Base-by-base conservation (phyloP, 2,888 invertebrate species). In the Cryptus viduatorius region DNA sequence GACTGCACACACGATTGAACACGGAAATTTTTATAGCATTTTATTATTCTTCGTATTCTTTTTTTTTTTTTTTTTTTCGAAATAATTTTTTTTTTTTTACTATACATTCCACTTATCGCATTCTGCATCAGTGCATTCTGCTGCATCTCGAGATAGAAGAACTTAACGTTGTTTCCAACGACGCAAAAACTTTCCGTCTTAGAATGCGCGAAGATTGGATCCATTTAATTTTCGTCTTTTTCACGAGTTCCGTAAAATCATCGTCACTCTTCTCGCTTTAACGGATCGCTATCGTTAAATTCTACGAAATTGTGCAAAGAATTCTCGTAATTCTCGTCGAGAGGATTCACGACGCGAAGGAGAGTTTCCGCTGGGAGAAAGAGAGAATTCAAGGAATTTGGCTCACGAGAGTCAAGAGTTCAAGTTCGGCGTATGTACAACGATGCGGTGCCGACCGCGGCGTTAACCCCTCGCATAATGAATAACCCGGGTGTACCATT, bases 341-440 rank as follows among this genome's bases (percentile, higher is more conserved):
- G 37, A 8, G 48, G 16, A 50, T 42, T 42, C 19, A 67, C 37
- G 37, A 37, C 37, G 14, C 31, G 24, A 16, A 64, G 69, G 37
- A 29, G 46, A 61, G 29, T 16, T 12, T n/a, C 48, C 29, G 5
- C 5, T 37, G 8, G 0, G 37, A 37, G 37, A 69, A 50, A 19
- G 56, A 12, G 19, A 37, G 24, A 83, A 84, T 81, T 81, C 75
- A 16, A 24, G 68, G 81, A 73, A 84, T 84, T 81, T 24, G 48
- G 24, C 37, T 81, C 67, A 24, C 68, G 77, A 75, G 44, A 42
- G 75, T 56, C 75, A 16, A 65, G 81, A 75, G 78, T 81, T 68
- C 64, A 73, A 81, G 84, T 84, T 78, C 61, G 78, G 50, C 50
- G 64, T 31, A 19, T 64, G 64, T 31, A 19, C 69, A 24, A 56